Evolutionary conservation across 2,888 invertebrate species (phyloP).

Genomic region (Plagodis pulveraria): DNA sequence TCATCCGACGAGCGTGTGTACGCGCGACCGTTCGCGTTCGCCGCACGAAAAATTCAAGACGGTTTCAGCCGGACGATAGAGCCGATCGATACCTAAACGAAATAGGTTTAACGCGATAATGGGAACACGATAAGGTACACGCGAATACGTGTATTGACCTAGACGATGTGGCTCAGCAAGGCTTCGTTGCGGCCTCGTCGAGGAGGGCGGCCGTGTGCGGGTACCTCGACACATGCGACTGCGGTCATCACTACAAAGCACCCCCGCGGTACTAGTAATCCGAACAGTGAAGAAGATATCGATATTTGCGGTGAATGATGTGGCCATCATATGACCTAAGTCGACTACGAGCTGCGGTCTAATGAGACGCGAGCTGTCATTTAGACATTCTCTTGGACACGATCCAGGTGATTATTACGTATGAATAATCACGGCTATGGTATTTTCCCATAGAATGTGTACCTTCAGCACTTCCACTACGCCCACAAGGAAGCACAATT

Average conservation of each 20-base stretch:
- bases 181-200: conserved; percentile 71
- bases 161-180: conserved; percentile 69
- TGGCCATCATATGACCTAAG: conserved; percentile 63
- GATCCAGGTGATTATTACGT: conserved; percentile 67
- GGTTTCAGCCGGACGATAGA: conserved; percentile 57
- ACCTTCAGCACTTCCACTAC: conserved; percentile 11
- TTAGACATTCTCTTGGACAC: conserved; percentile 70
- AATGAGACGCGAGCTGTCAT: conserved; percentile 50
- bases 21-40: conserved; percentile 73
- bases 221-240: conserved; percentile 76
- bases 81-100: conserved; percentile 75
- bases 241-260: conserved; percentile 71
- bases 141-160: conserved; percentile 81
- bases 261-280: conserved; percentile 70
- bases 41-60: conserved; percentile 72
- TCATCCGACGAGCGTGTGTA: conserved; percentile 76
- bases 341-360: conserved; percentile 46
- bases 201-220: conserved; percentile 72
- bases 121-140: conserved; percentile 79
- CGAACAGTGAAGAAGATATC: conserved; percentile 77
- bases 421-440: conserved; percentile 32
- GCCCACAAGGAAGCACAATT: conserved; percentile 3
- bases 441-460: conserved; percentile 37
- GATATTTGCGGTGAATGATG: conserved; percentile 78
- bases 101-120: conserved; percentile 83